Conservation (phyloP, 2,113 vertebrate genomes). For the Raja brachyura region DNA sequence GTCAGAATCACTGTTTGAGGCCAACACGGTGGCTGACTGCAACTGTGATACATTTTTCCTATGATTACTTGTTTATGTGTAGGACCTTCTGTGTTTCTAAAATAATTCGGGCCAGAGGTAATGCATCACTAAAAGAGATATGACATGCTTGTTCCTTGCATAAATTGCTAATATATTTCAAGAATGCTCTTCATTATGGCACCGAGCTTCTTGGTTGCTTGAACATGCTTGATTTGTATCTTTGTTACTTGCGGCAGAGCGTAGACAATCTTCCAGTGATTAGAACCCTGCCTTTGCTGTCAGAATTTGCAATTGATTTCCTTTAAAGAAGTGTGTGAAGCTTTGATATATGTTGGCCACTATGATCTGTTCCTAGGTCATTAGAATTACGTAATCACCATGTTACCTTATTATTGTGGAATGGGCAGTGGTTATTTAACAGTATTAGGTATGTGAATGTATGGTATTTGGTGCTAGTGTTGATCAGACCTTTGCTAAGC, state of each 20-base stretch:
- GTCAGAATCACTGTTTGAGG: background rate
- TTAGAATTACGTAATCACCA: background rate
- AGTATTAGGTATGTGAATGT: background rate
- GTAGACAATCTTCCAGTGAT: background rate
- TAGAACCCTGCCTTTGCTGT: background rate
- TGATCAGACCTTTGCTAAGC: background rate
- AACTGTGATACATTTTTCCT: background rate
- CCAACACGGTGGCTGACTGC: background rate
- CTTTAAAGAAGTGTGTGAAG: background rate
- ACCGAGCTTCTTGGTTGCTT: background rate
- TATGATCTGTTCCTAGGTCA: background rate
- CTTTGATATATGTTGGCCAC: background rate
- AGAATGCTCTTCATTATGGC: background rate
- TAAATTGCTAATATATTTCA: background rate
- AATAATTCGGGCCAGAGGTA: background rate
- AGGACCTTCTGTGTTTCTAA: background rate
- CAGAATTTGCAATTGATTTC: background rate
- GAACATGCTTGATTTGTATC: background rate
- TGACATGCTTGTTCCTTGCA: background rate
- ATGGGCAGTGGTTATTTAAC: background rate
- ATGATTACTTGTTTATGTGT: background rate
- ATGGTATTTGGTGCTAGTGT: background rate
- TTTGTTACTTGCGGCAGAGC: too few species aligned
- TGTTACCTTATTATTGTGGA: background rate
- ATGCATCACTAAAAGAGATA: background rate